Base-by-base conservation (phyloP, 64 coral and sea anemone species). In the Platygyra sinensis region DNA sequence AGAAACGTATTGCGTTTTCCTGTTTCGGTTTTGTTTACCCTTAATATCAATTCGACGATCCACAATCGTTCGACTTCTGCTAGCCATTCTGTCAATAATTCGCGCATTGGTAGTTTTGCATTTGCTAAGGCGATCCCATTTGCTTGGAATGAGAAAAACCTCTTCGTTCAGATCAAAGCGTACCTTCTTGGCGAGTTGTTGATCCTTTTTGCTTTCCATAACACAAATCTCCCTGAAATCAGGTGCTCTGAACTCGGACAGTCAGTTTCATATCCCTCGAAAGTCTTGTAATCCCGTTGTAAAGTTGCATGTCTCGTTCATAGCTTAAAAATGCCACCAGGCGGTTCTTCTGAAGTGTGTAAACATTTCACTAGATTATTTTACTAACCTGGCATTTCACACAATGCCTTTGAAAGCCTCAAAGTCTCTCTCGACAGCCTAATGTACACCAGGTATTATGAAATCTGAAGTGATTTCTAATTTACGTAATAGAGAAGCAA, bases 81-180 rank as follows among this genome's bases (percentile, higher is more conserved):
- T 59, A 20, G 65, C 14, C 2, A 71, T 2, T 11, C 87, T 88
- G 13, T 85, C 86, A 24, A 67, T 52, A 2, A 30, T n/a, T 76
- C n/a, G 91, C n/a, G 89, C 51, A 30, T n/a, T 88, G 19, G 59
- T 36, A 36, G 76, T 46, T 30, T 55, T 38, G 27, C 65, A 87
- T 60, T 67, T 86, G 28, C 88, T 96, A 1, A 94, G 61, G 0
- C 92, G 60, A 60, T 96, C 95, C 95, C 95, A 96, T 30, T 96
- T 96, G 71, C 82, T 96, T 51, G 95, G 95, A 77, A 96, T 96
- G 5, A 91, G 80, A 88, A 96, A 96, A 39, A 96, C 61, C 80
- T 96, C 91, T 11, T 96, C 87, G 49, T 96, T 91, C 50, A 93
- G 62, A 86, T 96, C 92, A 65, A 96, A 96, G 3, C 95, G 91